Evolutionary conservation across 2,113 vertebrate species (phyloP).

Genomic region (Lota lota): DNA sequence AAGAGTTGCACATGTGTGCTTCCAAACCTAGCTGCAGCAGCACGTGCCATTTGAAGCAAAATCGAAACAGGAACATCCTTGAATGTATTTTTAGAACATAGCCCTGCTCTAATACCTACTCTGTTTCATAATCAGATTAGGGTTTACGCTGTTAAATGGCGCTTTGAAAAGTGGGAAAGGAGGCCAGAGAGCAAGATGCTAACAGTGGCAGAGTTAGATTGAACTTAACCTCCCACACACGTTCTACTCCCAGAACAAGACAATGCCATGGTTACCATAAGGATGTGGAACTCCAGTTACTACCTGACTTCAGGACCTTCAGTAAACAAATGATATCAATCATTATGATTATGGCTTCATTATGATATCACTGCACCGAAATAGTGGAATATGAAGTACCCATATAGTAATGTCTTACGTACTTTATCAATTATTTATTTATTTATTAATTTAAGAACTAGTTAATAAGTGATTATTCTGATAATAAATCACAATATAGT

Average conservation of each 20-base stretch:
- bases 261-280: neutral
- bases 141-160: neutral
- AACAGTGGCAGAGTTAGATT: slow-evolving; percentile 20
- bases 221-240: slow-evolving; percentile 20
- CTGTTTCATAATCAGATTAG: neutral
- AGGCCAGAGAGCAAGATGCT: slow-evolving; percentile 33
- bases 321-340: too few relatives aligned
- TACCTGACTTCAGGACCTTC: too few relatives aligned
- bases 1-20: slow-evolving; percentile 2
- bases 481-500: too few relatives aligned
- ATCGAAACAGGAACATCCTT: slow-evolving; percentile 17
- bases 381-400: too few relatives aligned
- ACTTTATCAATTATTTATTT: too few relatives aligned
- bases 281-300: neutral
- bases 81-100: too few relatives aligned
- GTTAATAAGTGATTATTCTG: too few relatives aligned
- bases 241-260: slow-evolving; percentile 8
- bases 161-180: slow-evolving; percentile 27
- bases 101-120: slow-evolving; percentile 25
- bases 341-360: too few relatives aligned
- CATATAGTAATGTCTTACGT: too few relatives aligned
- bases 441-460: too few relatives aligned
- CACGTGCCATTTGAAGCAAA: neutral
- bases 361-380: too few relatives aligned
- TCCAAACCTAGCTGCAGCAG: too few relatives aligned